Percentiles rank a stretch among this genome's conserved stretches.
These are phyloP conservation scores for Sisor rabdophorus DNA, from an alignment of 2,113 vertebrate genomes.

Conservation along the genomic window DNA sequence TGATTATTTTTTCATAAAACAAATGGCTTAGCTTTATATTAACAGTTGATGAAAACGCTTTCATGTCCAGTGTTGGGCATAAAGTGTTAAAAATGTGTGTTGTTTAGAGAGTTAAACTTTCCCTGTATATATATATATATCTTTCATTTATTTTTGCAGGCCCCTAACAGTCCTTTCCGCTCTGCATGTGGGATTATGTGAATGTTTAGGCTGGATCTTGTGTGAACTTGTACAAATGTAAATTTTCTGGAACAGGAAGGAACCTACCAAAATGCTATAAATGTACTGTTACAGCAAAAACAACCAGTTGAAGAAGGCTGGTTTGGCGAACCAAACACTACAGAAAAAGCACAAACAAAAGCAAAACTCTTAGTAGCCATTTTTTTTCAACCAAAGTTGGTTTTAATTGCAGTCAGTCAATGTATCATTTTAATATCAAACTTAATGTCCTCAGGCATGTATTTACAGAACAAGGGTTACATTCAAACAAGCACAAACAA, in stretches of 20 bases:
- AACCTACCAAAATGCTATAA: too few species aligned
- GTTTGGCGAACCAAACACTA: not conserved
- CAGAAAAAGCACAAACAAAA: not conserved
- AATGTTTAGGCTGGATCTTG: too few species aligned
- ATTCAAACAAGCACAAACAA: constrained; percentile 6
- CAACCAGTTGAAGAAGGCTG: not conserved
- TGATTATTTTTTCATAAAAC: not conserved
- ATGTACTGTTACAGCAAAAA: too few species aligned
- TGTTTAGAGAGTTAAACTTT: too few species aligned
- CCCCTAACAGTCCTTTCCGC: too few species aligned
- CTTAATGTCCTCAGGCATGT: not conserved
- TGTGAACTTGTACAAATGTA: too few species aligned
- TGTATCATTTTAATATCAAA: not conserved
- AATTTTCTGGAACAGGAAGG: too few species aligned
- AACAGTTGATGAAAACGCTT: not conserved
- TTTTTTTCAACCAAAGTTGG: not conserved
- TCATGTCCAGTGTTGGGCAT: too few species aligned
- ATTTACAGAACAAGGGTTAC: constrained; percentile 26
- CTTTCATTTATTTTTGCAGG: too few species aligned
- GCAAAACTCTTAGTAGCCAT: not conserved
- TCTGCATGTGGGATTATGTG: too few species aligned
- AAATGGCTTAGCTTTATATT: not conserved
- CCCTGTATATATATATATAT: too few species aligned
- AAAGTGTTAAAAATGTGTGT: too few species aligned
- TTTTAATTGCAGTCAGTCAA: not conserved